Conservation (phyloP, 2,888 invertebrate genomes). For the Lycophotia porphyrea region DNA sequence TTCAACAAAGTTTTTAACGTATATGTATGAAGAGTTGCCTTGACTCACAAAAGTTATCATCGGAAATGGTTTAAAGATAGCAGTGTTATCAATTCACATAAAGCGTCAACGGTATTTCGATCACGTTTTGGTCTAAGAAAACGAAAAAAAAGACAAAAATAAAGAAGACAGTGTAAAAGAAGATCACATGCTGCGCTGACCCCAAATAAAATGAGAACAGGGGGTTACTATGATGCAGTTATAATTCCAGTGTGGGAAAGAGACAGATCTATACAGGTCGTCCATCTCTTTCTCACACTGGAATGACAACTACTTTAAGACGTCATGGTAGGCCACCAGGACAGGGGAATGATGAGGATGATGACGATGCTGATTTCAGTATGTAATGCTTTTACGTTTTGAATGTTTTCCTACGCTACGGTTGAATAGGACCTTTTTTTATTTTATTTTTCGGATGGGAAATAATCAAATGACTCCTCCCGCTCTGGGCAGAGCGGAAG, state of each 20-base stretch:
- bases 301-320: no score
- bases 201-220: background rate
- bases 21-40: background rate
- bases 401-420: background rate
- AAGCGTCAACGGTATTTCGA: background rate
- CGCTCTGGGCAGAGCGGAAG: no score
- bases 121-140: background rate
- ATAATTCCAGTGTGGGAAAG: no score
- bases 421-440: no score
- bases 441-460: no score
- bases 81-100: background rate
- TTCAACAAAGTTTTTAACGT: conserved; percentile 2
- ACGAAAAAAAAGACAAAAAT: no score
- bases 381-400: background rate
- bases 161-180: background rate
- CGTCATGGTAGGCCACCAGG: no score
- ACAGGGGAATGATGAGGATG: background rate
- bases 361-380: background rate
- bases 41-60: background rate
- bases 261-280: no score
- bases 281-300: no score
- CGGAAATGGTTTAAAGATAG: conserved; percentile 1
- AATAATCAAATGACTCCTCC: no score
- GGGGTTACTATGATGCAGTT: no score
- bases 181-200: background rate